These are phyloP conservation scores for Cichlasoma orientale DNA, from an alignment of 2,797 vertebrate genomes.

Conservation along the genomic window DNA sequence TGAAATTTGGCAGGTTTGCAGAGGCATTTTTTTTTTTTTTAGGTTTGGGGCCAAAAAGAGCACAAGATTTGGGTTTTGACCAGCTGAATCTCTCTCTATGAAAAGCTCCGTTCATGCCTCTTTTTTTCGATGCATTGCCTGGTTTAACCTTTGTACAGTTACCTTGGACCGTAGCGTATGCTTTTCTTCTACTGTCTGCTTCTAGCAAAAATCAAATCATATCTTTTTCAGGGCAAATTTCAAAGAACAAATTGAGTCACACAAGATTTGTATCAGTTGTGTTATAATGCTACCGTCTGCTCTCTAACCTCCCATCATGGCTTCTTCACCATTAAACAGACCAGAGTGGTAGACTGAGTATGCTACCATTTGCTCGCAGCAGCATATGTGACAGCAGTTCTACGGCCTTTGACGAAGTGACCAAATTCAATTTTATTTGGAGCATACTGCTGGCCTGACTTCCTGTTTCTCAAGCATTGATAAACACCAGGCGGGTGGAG, in stretches of 20 bases:
- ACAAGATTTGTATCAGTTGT: background rate
- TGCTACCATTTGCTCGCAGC: background rate
- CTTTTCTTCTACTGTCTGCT: background rate
- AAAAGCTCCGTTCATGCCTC: background rate
- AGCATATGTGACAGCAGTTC: slow-evolving; percentile 19
- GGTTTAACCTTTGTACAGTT: background rate
- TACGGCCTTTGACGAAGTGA: slow-evolving; percentile 20
- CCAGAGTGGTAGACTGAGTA: accelerated
- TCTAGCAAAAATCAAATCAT: background rate
- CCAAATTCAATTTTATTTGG: slow-evolving; percentile 55
- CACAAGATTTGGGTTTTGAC: background rate
- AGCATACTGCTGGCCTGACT: slow-evolving; percentile 29
- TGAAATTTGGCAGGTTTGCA: slow-evolving; percentile 41
- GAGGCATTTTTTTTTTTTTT: background rate
- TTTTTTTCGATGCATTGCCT: background rate
- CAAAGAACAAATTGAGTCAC: background rate
- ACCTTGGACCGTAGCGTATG: background rate
- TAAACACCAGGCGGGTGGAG: slow-evolving; percentile 80
- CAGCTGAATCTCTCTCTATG: background rate
- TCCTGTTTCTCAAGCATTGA: slow-evolving; percentile 67
- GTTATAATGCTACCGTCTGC: background rate
- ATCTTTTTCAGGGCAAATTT: background rate
- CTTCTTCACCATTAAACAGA: background rate
- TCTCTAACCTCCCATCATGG: accelerated
- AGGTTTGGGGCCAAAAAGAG: background rate